These are phyloP conservation scores for Bombus turneri DNA, from an alignment of 1,140 invertebrate species.

Conservation along the genomic window DNA sequence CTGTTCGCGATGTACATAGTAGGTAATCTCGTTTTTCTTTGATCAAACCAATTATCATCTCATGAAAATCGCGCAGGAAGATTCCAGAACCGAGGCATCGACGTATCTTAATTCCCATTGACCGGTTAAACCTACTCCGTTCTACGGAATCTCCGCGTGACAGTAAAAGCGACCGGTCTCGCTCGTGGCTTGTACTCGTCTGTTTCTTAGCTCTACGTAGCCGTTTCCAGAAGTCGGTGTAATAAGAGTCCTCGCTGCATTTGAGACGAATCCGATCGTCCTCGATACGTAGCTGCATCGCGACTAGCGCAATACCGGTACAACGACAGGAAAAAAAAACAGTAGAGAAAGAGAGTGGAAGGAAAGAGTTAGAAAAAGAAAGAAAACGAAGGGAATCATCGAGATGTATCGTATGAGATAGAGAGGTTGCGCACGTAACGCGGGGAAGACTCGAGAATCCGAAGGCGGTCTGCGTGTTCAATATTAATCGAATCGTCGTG, in stretches of 20 bases:
- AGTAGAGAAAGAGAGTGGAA: background rate
- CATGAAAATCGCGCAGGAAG: background rate
- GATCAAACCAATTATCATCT: too few relatives aligned
- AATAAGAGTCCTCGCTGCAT: constrained; percentile 64
- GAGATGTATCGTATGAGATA: background rate
- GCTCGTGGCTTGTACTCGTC: background rate
- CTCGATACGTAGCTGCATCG: constrained; percentile 66
- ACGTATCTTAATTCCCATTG: background rate
- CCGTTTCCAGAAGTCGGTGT: constrained; percentile 26
- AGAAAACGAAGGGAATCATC: constrained; percentile 41
- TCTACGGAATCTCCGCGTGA: background rate
- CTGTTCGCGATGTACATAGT: too few relatives aligned
- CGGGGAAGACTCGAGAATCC: constrained; percentile 26
- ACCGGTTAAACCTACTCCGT: background rate
- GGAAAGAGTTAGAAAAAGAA: background rate
- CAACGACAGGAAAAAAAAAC: background rate
- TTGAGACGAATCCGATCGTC: constrained; percentile 57
- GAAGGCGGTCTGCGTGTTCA: constrained; percentile 49
- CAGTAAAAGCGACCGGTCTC: background rate
- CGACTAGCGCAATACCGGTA: constrained; percentile 67
- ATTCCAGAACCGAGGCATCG: background rate
- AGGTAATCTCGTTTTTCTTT: too few relatives aligned
- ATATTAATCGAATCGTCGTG: constrained; percentile 71
- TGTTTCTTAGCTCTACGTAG: background rate
- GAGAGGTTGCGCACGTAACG: constrained; percentile 1